Conservation (phyloP, 2,113 vertebrate species). For the Heterochromis multidens region DNA sequence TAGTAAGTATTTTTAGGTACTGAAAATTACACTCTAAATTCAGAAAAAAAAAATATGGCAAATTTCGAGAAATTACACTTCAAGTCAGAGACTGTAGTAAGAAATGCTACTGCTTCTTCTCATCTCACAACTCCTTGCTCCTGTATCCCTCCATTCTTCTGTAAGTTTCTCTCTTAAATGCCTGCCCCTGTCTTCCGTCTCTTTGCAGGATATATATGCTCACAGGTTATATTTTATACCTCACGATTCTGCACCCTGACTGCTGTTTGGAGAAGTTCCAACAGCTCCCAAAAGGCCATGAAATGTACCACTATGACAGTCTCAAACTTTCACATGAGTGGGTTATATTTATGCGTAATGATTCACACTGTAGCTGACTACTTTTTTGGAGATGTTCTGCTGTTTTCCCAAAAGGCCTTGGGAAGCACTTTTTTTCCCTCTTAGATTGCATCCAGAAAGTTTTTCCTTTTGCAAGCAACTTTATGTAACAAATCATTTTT, state of each 20-base stretch:
- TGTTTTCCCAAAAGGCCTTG: neutral
- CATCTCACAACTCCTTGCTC: neutral
- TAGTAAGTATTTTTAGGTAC: neutral
- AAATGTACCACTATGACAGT: neutral
- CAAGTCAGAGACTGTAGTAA: neutral
- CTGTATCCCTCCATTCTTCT: neutral
- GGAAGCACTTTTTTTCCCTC: neutral
- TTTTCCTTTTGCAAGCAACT: neutral
- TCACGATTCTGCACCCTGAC: neutral
- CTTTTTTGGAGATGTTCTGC: conserved; percentile 12
- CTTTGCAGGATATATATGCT: neutral
- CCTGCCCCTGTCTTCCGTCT: neutral
- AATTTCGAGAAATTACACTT: neutral
- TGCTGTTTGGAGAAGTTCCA: conserved; percentile 7
- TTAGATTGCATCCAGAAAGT: neutral
- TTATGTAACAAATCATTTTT: neutral
- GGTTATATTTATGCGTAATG: conserved; percentile 20
- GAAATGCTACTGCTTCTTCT: neutral
- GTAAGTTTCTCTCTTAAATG: neutral
- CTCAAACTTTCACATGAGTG: neutral
- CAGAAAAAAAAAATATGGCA: neutral
- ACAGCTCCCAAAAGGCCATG: conserved; percentile 16
- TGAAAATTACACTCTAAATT: neutral
- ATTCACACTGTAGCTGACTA: conserved; percentile 1
- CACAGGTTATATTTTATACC: neutral